Conservation (phyloP, 2,888 invertebrate genomes). For the Diaphora mendica region DNA sequence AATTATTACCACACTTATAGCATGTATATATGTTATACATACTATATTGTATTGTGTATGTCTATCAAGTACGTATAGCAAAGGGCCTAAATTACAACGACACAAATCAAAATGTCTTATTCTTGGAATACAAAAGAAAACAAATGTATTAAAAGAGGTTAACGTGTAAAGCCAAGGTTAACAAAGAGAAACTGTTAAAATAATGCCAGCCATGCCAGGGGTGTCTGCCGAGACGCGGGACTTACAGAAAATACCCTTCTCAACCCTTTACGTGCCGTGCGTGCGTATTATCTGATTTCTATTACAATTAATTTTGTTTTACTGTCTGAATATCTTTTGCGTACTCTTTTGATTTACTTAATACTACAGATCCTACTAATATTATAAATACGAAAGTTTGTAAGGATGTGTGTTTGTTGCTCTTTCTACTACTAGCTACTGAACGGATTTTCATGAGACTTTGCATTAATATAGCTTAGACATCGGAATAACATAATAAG, state of each 20-base stretch:
- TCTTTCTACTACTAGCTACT: no score
- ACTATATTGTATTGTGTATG: no score
- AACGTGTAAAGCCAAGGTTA: constrained; percentile 3
- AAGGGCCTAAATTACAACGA: not conserved
- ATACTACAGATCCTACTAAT: not conserved
- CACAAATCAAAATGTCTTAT: not conserved
- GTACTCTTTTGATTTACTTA: not conserved
- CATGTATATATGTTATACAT: no score
- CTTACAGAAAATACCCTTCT: constrained; percentile 54
- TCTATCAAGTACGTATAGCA: no score
- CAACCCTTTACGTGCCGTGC: constrained; percentile 59
- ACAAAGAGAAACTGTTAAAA: constrained; percentile 16
- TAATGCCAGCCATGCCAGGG: constrained; percentile 8
- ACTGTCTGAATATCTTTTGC: constrained; percentile 27
- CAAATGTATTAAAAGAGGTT: constrained; percentile 10
- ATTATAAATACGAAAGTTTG: no score
- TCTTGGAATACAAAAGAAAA: not conserved
- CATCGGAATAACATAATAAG: no score
- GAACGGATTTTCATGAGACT: no score
- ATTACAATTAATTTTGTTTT: constrained; percentile 59
- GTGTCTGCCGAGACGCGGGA: constrained; percentile 47
- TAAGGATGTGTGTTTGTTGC: no score
- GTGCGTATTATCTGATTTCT: constrained; percentile 56
- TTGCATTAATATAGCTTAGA: no score
- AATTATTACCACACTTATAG: no score